These are phyloP conservation scores for Protobothrops flavoviridis DNA, from an alignment of 2,113 vertebrate genomes.

Conservation along the genomic window DNA sequence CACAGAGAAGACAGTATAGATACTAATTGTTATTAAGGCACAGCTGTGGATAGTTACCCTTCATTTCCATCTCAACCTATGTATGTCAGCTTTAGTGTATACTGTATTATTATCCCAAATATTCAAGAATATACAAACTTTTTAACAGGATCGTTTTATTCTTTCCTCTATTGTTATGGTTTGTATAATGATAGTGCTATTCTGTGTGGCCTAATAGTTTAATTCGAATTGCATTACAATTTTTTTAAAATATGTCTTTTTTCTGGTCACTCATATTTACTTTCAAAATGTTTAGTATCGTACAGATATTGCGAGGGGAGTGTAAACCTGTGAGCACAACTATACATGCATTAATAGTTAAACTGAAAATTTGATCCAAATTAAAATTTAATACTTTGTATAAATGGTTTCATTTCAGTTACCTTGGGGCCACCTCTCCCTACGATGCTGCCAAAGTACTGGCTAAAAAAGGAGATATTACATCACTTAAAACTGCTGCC, in stretches of 20 bases:
- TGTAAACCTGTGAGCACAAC: background rate
- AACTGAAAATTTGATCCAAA: background rate
- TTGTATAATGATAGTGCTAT: background rate
- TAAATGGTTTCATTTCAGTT: constrained; percentile 65
- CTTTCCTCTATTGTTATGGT: background rate
- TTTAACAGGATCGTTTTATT: background rate
- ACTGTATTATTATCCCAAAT: background rate
- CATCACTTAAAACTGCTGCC: constrained; percentile 82
- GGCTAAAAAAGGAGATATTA: constrained; percentile 85
- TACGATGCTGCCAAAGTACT: constrained; percentile 94
- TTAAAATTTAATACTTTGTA: background rate
- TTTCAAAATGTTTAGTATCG: background rate
- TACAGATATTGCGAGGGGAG: background rate
- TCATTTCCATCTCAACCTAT: background rate
- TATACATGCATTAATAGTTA: background rate
- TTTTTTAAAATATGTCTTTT: background rate
- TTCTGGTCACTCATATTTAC: background rate
- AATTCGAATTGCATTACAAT: background rate
- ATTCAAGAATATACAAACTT: background rate
- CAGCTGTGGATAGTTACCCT: background rate
- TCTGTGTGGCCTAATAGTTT: background rate
- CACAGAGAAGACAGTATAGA: background rate
- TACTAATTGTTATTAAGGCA: background rate
- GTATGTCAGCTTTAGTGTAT: background rate
- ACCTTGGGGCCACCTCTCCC: constrained; percentile 80